Conservation (phyloP, 2,888 invertebrate genomes). For the Ischnus inquisitorius region DNA sequence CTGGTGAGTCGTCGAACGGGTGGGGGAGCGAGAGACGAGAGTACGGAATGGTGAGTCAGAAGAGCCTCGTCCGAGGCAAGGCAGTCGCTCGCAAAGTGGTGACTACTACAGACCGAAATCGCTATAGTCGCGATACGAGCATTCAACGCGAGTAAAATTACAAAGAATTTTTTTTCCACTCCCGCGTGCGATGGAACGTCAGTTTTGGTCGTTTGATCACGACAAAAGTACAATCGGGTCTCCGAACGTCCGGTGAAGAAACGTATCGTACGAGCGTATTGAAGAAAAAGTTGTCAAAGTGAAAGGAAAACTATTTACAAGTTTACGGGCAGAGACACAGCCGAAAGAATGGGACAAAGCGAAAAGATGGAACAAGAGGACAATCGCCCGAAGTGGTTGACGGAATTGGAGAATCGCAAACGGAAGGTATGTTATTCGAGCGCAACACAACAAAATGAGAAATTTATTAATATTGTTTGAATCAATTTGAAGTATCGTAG, state of each 20-base stretch:
- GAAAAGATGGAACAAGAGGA: slow-evolving; percentile 75
- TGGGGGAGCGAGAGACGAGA: slow-evolving; percentile 36
- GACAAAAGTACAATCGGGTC: not conserved
- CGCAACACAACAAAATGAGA: not conserved
- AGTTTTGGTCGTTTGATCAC: not conserved
- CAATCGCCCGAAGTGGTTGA: slow-evolving; percentile 82
- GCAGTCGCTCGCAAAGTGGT: slow-evolving; percentile 62
- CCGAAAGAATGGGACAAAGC: slow-evolving; percentile 58
- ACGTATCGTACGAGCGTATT: not conserved
- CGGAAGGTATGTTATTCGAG: slow-evolving; percentile 78
- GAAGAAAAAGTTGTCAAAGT: not conserved
- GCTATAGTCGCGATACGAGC: not conserved
- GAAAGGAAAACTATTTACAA: not conserved
- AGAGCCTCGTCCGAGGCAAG: slow-evolving; percentile 14
- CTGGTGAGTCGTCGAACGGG: slow-evolving; percentile 48
- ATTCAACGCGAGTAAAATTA: slow-evolving; percentile 4
- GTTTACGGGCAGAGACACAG: slow-evolving; percentile 19
- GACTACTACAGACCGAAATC: slow-evolving; percentile 33
- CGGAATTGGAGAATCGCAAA: slow-evolving; percentile 83
- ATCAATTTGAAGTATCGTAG: too few species aligned
- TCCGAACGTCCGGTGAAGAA: slow-evolving; percentile 2
- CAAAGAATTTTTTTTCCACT: not conserved
- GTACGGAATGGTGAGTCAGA: slow-evolving; percentile 41
- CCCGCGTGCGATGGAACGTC: slow-evolving; percentile 15
- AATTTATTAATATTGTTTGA: not conserved